Conservation (phyloP, 1,140 invertebrate genomes). For the Drosophila nasuta region DNA sequence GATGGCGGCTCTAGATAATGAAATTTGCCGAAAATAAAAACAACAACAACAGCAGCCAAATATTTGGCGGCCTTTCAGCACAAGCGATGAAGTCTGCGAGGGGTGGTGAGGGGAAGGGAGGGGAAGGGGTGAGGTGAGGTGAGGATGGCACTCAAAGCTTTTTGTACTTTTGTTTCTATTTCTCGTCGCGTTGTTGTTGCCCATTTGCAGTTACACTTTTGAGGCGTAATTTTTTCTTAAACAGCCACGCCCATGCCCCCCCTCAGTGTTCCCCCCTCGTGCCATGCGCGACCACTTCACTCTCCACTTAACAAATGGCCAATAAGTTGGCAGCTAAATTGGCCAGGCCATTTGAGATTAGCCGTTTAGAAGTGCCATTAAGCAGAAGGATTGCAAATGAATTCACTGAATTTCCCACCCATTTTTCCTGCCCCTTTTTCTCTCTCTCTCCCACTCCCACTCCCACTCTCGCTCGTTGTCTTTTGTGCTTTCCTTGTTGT, state of each 20-base stretch:
- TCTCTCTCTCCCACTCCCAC: neutral
- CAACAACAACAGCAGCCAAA: constrained; percentile 20
- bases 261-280: neutral
- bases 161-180: constrained; percentile 53
- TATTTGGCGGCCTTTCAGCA: constrained; percentile 28
- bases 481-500: constrained; percentile 6
- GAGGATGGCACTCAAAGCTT: constrained; percentile 16
- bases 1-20: constrained; percentile 76
- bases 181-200: constrained; percentile 33
- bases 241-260: constrained; percentile 59
- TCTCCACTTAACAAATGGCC: constrained; percentile 43
- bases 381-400: constrained; percentile 50
- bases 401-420: constrained; percentile 49
- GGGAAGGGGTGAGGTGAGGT: neutral
- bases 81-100: neutral
- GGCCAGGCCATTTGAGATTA: constrained; percentile 65
- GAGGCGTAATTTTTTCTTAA: constrained; percentile 76
- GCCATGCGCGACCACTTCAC: neutral
- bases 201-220: constrained; percentile 73
- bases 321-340: constrained; percentile 55
- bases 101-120: neutral
- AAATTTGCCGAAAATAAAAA: constrained; percentile 59
- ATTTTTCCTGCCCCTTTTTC: neutral
- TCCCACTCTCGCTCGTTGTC: neutral
- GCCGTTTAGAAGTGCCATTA: constrained; percentile 57